Evolutionary conservation across 2,113 vertebrate species (phyloP), one percentile per base, ranked within the genome.

Genomic region (Hylia prasina): DNA sequence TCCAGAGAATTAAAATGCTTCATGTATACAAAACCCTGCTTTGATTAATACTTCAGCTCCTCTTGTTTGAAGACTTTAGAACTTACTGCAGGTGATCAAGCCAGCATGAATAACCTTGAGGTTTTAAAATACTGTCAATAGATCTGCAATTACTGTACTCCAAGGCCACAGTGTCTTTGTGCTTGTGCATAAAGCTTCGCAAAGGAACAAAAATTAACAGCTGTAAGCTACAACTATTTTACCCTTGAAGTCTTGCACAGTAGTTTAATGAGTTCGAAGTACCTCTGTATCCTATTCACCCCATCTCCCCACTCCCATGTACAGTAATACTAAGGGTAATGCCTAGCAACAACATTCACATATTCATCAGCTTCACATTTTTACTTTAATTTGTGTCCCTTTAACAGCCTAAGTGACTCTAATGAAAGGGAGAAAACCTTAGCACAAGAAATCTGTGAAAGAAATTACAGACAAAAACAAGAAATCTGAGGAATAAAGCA

Each of bases 371-470:
- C 61, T 77, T 91, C 50, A 65, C 70, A 39, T 82, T 96, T 97
- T 91, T 63, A 85, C 70, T 85, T 95, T 71, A 93, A 94, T 97
- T 97, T 95, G 31, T 91, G 81, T 95, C 91, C 89, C 84, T 91
- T 96, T 87, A 94, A 86, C 77, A 89, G 66, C 28, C 23, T 94
- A 85, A 89, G 87, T 82, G 89, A 94, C 71, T 93, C 50, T 89
- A 95, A 89, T 91, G 84, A 96, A 94, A 94, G 70, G 78, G 78
- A 96, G 27, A 53, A 91, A 94, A 79, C 13, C 42, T 72, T n/a
- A 85, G 50, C 28, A 42, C 45, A 69, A 16, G 82, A 91, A 93
- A 84, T 53, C 73, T 65, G 14, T 45, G n/a, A 85, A 79, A 87
- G 65, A 91, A 91, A 94, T 85, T 96, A 84, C 13, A 93, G 77